Evolutionary conservation across 2,797 vertebrate species (phyloP).

Genomic region (Neostethus bicornis): DNA sequence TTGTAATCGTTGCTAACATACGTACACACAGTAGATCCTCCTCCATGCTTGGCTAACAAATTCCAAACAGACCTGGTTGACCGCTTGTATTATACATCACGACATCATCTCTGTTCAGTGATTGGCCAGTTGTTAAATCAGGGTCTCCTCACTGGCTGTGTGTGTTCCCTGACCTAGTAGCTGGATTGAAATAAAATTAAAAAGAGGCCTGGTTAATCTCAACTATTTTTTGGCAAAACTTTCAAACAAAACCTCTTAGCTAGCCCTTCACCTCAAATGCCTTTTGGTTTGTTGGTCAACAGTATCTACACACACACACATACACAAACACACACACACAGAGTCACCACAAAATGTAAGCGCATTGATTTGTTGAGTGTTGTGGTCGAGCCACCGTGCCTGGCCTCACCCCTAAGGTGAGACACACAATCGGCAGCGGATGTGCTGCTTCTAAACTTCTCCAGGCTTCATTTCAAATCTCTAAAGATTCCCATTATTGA

Average conservation of each 20-base stretch:
- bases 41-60: too few species aligned
- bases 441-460: conserved; percentile 69
- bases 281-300: conserved; percentile 40
- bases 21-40: too few species aligned
- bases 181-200: too few species aligned
- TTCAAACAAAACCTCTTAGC: conserved; percentile 41
- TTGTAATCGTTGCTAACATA: too few species aligned
- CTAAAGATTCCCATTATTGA: conserved; percentile 69
- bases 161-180: too few species aligned
- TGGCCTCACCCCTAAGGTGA: conserved; percentile 63
- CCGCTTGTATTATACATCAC: too few species aligned
- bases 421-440: conserved; percentile 66
- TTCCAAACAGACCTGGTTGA: too few species aligned
- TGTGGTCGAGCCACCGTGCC: conserved; percentile 51
- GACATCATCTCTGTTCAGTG: too few species aligned
- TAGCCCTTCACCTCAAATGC: conserved; percentile 37
- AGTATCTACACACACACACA: conserved; percentile 2
- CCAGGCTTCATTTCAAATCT: conserved; percentile 68
- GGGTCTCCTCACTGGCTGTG: too few species aligned
- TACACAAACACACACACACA: conserved; percentile 15
- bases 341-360: conserved; percentile 31
- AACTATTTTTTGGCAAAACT: conserved; percentile 55
- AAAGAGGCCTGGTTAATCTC: too few species aligned
- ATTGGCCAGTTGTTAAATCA: too few species aligned
- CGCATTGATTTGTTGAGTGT: conserved; percentile 71